Evolutionary conservation across 2,888 invertebrate genomes (phyloP).

Genomic region (Aleiodes testaceus): DNA sequence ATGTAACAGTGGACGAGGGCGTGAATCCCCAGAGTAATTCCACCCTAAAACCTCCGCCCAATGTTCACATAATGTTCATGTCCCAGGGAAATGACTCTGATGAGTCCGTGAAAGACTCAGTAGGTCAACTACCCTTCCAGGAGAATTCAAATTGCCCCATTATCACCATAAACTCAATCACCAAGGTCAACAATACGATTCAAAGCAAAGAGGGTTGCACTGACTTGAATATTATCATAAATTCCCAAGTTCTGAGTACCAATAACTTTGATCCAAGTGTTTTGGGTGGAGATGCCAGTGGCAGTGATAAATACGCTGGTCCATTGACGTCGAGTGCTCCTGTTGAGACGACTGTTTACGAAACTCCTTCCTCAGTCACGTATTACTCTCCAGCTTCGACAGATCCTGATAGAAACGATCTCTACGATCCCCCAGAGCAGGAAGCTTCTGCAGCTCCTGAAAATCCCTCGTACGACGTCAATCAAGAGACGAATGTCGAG

Average conservation of each 20-base stretch:
- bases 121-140: slow-evolving; percentile 43
- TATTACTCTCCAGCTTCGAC: slow-evolving; percentile 21
- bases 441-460: slow-evolving; percentile 12
- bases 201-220: slow-evolving; percentile 80
- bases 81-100: slow-evolving; percentile 54
- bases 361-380: slow-evolving; percentile 3
- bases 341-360: slow-evolving; percentile 34
- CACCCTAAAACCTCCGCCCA: slow-evolving; percentile 48
- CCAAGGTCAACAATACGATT: slow-evolving; percentile 68
- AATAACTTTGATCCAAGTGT: slow-evolving; percentile 69
- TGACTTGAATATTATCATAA: slow-evolving; percentile 81
- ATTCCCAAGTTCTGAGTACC: slow-evolving; percentile 80
- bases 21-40: slow-evolving; percentile 43
- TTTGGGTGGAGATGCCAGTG: slow-evolving; percentile 24
- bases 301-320: slow-evolving; percentile 45
- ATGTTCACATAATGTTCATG: slow-evolving; percentile 68
- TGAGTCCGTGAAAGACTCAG: slow-evolving; percentile 35
- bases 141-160: slow-evolving; percentile 64
- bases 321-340: slow-evolving; percentile 1
- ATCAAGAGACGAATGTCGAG: slow-evolving; percentile 43
- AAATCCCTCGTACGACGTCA: slow-evolving; percentile 39
- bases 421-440: slow-evolving; percentile 12
- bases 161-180: slow-evolving; percentile 69
- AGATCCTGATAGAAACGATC: slow-evolving; percentile 43
- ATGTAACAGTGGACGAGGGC: slow-evolving; percentile 55